Conservation (phyloP, 1,140 invertebrate genomes). For the Drosophila leontia region DNA sequence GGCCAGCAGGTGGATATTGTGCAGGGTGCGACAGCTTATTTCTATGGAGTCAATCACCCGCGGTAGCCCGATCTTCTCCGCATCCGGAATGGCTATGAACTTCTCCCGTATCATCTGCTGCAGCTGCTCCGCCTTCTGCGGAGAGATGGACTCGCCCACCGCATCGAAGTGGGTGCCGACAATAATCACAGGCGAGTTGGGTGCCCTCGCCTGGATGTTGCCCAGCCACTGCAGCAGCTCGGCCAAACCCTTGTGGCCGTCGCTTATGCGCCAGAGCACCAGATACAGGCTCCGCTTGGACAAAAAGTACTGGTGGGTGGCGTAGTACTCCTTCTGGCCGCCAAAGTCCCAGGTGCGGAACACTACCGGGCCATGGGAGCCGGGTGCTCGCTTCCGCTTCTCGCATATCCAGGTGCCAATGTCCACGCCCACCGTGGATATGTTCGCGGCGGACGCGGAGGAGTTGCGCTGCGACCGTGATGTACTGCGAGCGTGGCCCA, state of each 20-base stretch:
- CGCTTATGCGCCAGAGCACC: conserved; percentile 97
- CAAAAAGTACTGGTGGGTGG: conserved; percentile 99
- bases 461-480: conserved; percentile 61
- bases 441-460: conserved; percentile 86
- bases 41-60: conserved; percentile 97
- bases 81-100: conserved; percentile 97
- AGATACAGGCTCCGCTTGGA: conserved; percentile 98
- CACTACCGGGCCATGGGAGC: conserved; percentile 94
- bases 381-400: conserved; percentile 88
- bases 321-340: conserved; percentile 98
- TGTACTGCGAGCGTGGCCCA: conserved; percentile 91
- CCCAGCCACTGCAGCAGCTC: conserved; percentile 97
- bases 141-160: conserved; percentile 89
- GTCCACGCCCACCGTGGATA: conserved; percentile 98
- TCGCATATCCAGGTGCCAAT: conserved; percentile 98
- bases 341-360: conserved; percentile 99
- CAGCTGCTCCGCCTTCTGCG: conserved; percentile 91
- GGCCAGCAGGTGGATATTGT: conserved; percentile 96
- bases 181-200: conserved; percentile 97
- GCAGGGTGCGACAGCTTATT: conserved; percentile 92
- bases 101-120: conserved; percentile 95
- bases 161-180: conserved; percentile 98
- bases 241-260: conserved; percentile 95
- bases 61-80: conserved; percentile 97
- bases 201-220: conserved; percentile 96